Base-by-base conservation (phyloP, 2,113 vertebrate genomes). In the Mesocricetus auratus region DNA sequence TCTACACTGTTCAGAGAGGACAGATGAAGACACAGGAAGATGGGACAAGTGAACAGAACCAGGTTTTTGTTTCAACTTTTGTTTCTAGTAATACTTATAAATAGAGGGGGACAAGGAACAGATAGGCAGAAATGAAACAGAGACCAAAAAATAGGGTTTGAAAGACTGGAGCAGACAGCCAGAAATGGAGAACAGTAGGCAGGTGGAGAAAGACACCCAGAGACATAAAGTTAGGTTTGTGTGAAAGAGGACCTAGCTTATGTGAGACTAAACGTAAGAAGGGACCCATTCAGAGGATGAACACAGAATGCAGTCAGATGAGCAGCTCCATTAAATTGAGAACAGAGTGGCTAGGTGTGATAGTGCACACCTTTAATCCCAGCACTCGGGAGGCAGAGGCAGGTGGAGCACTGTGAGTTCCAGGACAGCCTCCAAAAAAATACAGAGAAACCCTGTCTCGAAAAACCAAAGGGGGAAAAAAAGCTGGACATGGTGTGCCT, bases 1-100 rank as follows among this genome's bases (percentile, higher is more conserved):
- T 96, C 74, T 86, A 85, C 96, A 87, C 58, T 90, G 33, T 90
- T 96, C 91, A 91, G 50, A 93, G 89, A 75, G 45, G 39, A 91
- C 77, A 82, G 93, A 94, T 53, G 74, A 96, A 95, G 82, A 94
- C 71, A 68, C 74, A 47, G 22, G 21, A 53, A 93, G 42, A 93
- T 91, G 86, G 24, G 53, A 89, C 22, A 90, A 93, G 95, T 64
- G 92, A 96, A 83, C 33, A 94, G 56, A 74, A 62, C 90, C 36
- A 91, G 86, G 73, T 71, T 89, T 91, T 77, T 93, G 91, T 56
- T n/a, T 71, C 17, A 36, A 71, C 19, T 75, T 83, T 83, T 83
- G 58, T 42, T 83, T 85, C 39, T 45, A 85, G 58, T 22, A 89
- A 83, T 96, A 90, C 86, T 95, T 47, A 68, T 60, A 89, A 64